Evolutionary conservation across 2,888 invertebrate species (phyloP).

Genomic region (Ganaspis brasiliensis): DNA sequence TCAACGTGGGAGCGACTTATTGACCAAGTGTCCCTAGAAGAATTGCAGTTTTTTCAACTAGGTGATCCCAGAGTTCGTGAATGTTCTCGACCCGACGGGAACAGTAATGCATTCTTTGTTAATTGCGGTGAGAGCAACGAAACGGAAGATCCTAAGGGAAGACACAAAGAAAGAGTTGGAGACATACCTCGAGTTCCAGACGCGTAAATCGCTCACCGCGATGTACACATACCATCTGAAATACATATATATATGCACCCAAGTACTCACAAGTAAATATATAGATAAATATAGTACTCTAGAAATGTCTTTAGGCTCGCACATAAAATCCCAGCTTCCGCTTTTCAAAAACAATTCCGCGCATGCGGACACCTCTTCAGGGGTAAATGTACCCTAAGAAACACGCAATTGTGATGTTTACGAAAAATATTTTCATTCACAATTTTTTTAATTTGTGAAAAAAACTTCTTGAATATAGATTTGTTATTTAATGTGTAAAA

Average conservation of each 20-base stretch:
- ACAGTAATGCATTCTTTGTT: constrained; percentile 55
- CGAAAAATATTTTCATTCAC: neutral
- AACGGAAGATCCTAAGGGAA: constrained; percentile 49
- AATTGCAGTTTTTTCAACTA: constrained; percentile 3
- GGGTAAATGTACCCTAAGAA: neutral
- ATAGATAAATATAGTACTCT: constrained; percentile 60
- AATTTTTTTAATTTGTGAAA: too few species aligned
- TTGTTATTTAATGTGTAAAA: too few species aligned
- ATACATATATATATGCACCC: constrained; percentile 47
- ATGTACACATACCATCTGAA: constrained; percentile 52
- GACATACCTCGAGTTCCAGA: constrained; percentile 61
- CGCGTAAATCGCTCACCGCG: constrained; percentile 60
- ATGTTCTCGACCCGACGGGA: constrained; percentile 43
- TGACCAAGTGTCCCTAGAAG: constrained; percentile 3
- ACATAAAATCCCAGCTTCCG: constrained; percentile 56
- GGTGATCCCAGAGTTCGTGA: constrained; percentile 21
- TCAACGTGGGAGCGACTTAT: neutral
- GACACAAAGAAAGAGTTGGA: constrained; percentile 58
- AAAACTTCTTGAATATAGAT: too few species aligned
- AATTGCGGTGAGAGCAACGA: constrained; percentile 56
- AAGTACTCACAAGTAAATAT: constrained; percentile 52
- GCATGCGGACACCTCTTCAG: constrained; percentile 28
- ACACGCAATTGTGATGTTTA: neutral
- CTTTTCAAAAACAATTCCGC: constrained; percentile 46
- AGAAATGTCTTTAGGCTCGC: constrained; percentile 54